A percentile compares a stretch with the other conserved stretches of the same genome.
phyloP scores from a whole-genome alignment of 2,888 invertebrate species.

The Dexiosoma caninum region DNA sequence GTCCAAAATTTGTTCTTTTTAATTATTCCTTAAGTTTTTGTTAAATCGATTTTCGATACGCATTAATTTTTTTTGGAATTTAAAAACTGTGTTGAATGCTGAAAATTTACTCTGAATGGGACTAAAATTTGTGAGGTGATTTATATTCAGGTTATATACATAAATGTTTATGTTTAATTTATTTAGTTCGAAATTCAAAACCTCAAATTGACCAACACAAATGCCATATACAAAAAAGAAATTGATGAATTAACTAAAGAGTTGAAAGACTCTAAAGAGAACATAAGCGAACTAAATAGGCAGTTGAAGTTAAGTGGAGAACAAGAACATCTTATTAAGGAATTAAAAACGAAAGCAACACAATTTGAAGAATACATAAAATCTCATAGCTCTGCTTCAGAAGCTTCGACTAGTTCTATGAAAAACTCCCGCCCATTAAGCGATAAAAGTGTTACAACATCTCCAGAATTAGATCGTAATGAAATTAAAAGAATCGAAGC shows the following conservation, averaged over 20 bases:
- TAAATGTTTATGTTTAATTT: too few relatives aligned
- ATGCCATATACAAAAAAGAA: slow-evolving; percentile 71
- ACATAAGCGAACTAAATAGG: slow-evolving; percentile 73
- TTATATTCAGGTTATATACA: too few relatives aligned
- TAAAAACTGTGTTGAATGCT: too few relatives aligned
- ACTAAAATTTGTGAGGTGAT: too few relatives aligned
- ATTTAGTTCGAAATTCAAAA: slow-evolving; percentile 71
- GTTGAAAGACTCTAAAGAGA: slow-evolving; percentile 72
- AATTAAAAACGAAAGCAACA: slow-evolving; percentile 81
- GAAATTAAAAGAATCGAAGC: slow-evolving; percentile 71
- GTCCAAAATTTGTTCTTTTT: too few relatives aligned
- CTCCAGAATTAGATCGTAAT: slow-evolving; percentile 68
- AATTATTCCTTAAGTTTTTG: too few relatives aligned
- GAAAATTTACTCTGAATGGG: too few relatives aligned
- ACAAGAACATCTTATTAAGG: slow-evolving; percentile 81
- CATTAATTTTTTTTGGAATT: too few relatives aligned
- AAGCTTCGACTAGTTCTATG: slow-evolving; percentile 65
- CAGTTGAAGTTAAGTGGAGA: slow-evolving; percentile 78
- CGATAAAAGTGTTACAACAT: slow-evolving; percentile 73
- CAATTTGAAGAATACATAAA: slow-evolving; percentile 83
- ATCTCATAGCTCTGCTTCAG: slow-evolving; percentile 78
- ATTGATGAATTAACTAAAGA: slow-evolving; percentile 71
- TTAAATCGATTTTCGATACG: too few relatives aligned
- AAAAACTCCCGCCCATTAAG: slow-evolving; percentile 41
- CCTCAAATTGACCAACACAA: slow-evolving; percentile 71